Base-by-base conservation (phyloP, 2,797 vertebrate species). In the Typhlichthys subterraneus region DNA sequence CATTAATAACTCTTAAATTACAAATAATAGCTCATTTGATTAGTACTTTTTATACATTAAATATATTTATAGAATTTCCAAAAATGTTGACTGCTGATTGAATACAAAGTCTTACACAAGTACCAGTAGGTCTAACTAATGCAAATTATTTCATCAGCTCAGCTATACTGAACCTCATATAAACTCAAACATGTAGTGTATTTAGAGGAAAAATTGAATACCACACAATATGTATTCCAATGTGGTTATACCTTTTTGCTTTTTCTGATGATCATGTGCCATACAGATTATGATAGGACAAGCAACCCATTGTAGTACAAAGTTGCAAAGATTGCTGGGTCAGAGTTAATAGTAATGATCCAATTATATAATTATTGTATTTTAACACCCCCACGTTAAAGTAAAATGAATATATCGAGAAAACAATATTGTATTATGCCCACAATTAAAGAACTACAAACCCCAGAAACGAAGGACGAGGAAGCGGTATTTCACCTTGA, bases 301-400 rank as follows among this genome's bases (percentile, higher is more conserved):
- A 72, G 85, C 74, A 85, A 61, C 51, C 65, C 74, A 78, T 73
- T 85, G 82, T 87, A 81, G 19, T 59, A 59, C 68, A 81, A 82
- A 84, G 75, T 7, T 19, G 72, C 69, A 77, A 63, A 77, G 77
- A 80, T 72, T 79, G 69, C 23, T 61, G 63, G 66, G 54, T 72
- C 72, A 86, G 86, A 85, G 86, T 67, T 83, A 79, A 76, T 56
- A 67, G 55, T 33, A 33, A 67, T 51, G 65, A 8, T 42, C 55
- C 42, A 31, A 45, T 48, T n/a, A 42, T 42, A 8, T 42, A 6
- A 4, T 29, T 4, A 29, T 29, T 23, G 3, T 23, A 23, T 23
- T 29, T 29, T 29, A 29, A 29, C 23, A 29, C 23, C 3, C 23
- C 23, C 23, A 29, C 23, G 23, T 29, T 29, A 29, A 29, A 29